These are phyloP conservation scores for Puma concolor DNA, from an alignment of 2,113 vertebrate species.

Conservation along the genomic window DNA sequence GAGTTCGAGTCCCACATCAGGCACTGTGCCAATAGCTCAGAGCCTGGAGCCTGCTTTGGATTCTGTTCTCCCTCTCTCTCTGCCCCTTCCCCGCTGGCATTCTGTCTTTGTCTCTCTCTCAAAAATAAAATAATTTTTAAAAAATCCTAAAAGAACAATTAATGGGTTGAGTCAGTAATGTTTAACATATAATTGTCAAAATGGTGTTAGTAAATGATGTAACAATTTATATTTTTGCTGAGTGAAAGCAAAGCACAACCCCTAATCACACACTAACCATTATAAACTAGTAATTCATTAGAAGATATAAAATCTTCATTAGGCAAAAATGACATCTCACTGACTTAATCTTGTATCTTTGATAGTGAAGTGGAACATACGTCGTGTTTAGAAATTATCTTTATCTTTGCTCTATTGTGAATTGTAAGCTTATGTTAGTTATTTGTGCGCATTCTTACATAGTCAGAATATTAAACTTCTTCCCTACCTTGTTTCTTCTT, in stretches of 20 bases:
- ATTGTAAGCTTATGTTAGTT: not conserved
- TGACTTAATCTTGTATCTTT: not conserved
- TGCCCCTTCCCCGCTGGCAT: too few relatives aligned
- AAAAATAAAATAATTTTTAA: too few relatives aligned
- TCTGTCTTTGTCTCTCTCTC: too few relatives aligned
- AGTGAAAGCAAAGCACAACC: not conserved
- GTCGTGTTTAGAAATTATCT: not conserved
- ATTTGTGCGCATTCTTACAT: not conserved
- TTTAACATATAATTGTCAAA: conserved; percentile 42
- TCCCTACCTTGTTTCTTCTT: not conserved
- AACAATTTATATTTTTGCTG: conserved; percentile 39
- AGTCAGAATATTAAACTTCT: not conserved
- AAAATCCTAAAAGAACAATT: conserved; percentile 20
- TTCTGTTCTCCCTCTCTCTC: too few relatives aligned
- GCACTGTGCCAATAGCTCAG: too few relatives aligned
- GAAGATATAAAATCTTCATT: conserved; percentile 30
- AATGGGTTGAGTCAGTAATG: conserved; percentile 21
- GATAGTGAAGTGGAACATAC: not conserved
- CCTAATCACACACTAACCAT: not conserved
- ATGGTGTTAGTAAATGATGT: conserved; percentile 24
- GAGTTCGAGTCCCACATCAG: too few relatives aligned
- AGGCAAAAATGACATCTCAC: not conserved
- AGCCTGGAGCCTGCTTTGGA: too few relatives aligned
- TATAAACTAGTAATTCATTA: not conserved
- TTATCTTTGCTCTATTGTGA: not conserved